These are phyloP conservation scores for Idaea straminata DNA, from an alignment of 2,888 invertebrate species.

Conservation along the genomic window DNA sequence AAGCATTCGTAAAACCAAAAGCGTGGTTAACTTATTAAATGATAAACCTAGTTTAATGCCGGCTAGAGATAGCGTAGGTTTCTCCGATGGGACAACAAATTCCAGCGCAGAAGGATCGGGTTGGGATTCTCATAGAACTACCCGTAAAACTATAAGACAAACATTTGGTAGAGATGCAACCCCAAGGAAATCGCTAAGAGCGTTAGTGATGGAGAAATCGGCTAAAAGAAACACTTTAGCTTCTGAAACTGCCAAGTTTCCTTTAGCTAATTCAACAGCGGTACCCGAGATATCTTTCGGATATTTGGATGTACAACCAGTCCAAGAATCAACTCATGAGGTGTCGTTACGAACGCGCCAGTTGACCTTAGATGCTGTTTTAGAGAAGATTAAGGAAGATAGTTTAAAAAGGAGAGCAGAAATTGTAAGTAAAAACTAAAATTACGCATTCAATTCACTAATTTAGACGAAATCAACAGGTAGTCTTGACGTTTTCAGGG, in stretches of 20 bases:
- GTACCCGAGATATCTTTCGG: slow-evolving; percentile 29
- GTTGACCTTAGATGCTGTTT: slow-evolving; percentile 44
- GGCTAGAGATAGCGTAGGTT: slow-evolving; percentile 44
- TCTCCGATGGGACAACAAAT: slow-evolving; percentile 49
- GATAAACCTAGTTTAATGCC: slow-evolving; percentile 46
- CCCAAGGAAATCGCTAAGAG: slow-evolving; percentile 60
- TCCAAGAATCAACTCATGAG: slow-evolving; percentile 42
- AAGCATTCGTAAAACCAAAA: slow-evolving; percentile 50
- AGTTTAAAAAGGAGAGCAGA: slow-evolving; percentile 46
- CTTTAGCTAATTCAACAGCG: slow-evolving; percentile 48
- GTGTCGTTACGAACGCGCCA: slow-evolving; percentile 44
- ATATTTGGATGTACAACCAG: slow-evolving; percentile 29
- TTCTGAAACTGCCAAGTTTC: slow-evolving; percentile 36
- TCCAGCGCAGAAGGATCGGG: slow-evolving; percentile 65
- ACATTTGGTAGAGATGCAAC: slow-evolving; percentile 68
- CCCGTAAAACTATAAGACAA: slow-evolving; percentile 62
- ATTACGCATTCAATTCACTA: background rate
- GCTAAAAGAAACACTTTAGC: slow-evolving; percentile 52
- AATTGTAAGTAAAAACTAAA: slow-evolving; percentile 52
- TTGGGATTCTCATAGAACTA: slow-evolving; percentile 71
- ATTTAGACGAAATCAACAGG: background rate
- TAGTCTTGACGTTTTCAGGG: background rate
- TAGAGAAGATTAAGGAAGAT: slow-evolving; percentile 51
- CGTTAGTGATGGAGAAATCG: slow-evolving; percentile 68
- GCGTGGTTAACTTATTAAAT: slow-evolving; percentile 37